phyloP scores from a whole-genome alignment of 2,797 vertebrate species.

The Tapera naevia region DNA sequence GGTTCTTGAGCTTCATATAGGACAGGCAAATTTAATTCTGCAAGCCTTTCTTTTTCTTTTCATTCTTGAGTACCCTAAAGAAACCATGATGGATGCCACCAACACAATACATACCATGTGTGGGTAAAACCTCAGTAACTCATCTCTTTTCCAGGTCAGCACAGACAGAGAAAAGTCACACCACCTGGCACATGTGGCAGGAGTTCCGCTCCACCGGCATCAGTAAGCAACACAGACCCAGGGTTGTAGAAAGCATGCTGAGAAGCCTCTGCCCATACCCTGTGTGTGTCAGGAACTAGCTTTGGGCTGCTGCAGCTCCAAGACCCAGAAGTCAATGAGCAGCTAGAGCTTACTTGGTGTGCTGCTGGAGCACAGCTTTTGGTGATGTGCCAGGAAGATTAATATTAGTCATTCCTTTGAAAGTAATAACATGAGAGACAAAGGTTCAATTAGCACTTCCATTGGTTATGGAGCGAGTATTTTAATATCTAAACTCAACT shows the following conservation, averaged over 20 bases:
- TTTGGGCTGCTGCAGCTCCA: neutral
- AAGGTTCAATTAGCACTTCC: neutral
- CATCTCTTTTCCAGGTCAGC: no score
- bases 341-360: neutral
- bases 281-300: neutral
- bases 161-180: neutral
- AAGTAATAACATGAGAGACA: neutral
- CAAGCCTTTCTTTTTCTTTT: neutral
- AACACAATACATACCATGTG: neutral
- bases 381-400: neutral
- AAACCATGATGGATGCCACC: neutral
- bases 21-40: neutral
- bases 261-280: neutral
- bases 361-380: neutral
- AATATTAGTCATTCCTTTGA: neutral
- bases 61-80: neutral
- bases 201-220: neutral
- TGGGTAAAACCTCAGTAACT: neutral
- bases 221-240: neutral
- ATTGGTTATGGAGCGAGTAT: neutral
- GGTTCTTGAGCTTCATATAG: neutral
- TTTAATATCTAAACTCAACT: neutral
- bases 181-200: fast-evolving
- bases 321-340: neutral
- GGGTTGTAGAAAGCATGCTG: neutral